Conservation (phyloP, 2,888 invertebrate species). For the Nomada ferruginata region DNA sequence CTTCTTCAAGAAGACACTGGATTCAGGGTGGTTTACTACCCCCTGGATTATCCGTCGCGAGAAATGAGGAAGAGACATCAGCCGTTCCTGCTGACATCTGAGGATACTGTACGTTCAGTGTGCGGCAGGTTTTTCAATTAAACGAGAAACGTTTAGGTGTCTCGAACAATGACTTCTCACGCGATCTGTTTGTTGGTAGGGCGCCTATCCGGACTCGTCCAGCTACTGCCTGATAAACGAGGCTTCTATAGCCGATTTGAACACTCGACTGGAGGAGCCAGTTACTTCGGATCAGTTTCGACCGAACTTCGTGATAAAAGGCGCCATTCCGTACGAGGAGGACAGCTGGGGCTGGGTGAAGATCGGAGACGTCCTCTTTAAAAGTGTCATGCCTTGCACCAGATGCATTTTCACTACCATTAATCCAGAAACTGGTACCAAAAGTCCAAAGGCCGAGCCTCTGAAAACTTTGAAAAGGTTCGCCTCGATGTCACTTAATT, state of each 20-base stretch:
- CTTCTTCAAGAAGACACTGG: constrained; percentile 85
- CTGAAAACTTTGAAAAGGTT: constrained; percentile 88
- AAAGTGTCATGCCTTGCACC: constrained; percentile 88
- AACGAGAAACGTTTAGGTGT: neutral
- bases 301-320: constrained; percentile 89
- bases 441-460: constrained; percentile 87
- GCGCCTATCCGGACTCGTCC: constrained; percentile 88
- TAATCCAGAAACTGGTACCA: constrained; percentile 88
- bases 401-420: constrained; percentile 91
- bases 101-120: constrained; percentile 75
- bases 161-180: neutral
- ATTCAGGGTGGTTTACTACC: constrained; percentile 87
- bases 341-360: constrained; percentile 90
- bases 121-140: neutral
- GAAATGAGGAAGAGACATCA: constrained; percentile 76
- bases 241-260: constrained; percentile 88
- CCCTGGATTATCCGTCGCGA: constrained; percentile 83
- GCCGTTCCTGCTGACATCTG: constrained; percentile 74
- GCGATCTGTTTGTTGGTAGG: constrained; percentile 83
- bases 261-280: constrained; percentile 85
- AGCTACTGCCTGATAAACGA: constrained; percentile 89
- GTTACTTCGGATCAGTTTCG: constrained; percentile 87
- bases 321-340: constrained; percentile 87
- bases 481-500: constrained; percentile 15
- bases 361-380: constrained; percentile 88